Evolutionary conservation across 1,140 invertebrate species (phyloP).

Genomic region (Bicyclus anynana): DNA sequence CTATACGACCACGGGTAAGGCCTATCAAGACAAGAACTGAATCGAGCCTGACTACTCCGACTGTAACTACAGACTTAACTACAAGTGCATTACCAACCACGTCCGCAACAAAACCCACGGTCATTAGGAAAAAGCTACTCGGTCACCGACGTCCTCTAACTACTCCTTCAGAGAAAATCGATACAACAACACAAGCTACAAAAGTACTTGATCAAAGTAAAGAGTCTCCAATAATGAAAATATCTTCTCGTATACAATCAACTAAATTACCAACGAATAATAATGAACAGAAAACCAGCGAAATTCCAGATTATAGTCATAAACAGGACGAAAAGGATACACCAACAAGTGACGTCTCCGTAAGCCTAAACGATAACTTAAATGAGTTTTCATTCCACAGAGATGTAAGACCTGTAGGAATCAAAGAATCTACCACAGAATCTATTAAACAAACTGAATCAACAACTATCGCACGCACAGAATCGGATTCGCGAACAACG

Average conservation of each 20-base stretch:
- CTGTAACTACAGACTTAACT: constrained; percentile 64
- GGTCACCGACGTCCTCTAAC: constrained; percentile 48
- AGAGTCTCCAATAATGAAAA: constrained; percentile 75
- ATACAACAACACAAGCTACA: constrained; percentile 50
- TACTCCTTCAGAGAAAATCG: constrained; percentile 48
- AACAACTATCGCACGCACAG: constrained; percentile 47
- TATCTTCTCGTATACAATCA: constrained; percentile 50
- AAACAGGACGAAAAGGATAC: constrained; percentile 77
- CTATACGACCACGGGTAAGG: constrained; percentile 56
- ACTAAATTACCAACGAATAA: constrained; percentile 36
- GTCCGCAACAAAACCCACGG: constrained; percentile 61
- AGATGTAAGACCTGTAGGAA: constrained; percentile 62
- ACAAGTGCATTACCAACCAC: constrained; percentile 71
- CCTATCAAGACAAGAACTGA: constrained; percentile 48
- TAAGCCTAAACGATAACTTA: constrained; percentile 51
- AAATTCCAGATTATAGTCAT: constrained; percentile 67
- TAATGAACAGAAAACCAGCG: constrained; percentile 50
- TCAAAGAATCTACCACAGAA: constrained; percentile 53
- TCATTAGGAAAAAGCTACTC: constrained; percentile 61
- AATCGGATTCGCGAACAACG: constrained; percentile 38
- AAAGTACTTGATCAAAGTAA: constrained; percentile 46
- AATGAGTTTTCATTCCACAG: constrained; percentile 66
- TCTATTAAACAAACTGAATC: constrained; percentile 37
- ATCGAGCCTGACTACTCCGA: constrained; percentile 54
- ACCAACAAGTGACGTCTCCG: constrained; percentile 69